These are phyloP conservation scores for Cotesia chilonis DNA, from an alignment of 1,140 invertebrate species.

Conservation along the genomic window DNA sequence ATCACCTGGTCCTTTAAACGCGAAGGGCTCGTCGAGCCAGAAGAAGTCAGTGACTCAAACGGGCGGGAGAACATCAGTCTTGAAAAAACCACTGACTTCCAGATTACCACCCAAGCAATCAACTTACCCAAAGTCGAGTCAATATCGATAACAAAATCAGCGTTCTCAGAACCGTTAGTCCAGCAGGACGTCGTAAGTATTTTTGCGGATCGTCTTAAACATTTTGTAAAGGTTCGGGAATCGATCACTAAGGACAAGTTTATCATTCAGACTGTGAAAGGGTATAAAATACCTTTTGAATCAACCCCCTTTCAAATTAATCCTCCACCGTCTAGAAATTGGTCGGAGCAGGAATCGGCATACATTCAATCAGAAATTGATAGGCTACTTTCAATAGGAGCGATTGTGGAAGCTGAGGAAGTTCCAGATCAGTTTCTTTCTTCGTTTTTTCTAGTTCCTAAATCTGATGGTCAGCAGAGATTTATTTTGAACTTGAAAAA, in stretches of 20 bases:
- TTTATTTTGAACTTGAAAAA: too few species aligned
- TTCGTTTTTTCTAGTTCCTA: background rate
- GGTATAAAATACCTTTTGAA: constrained; percentile 23
- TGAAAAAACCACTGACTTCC: constrained; percentile 9
- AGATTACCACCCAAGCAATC: constrained; percentile 22
- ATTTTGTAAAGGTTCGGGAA: constrained; percentile 28
- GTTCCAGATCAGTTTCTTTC: background rate
- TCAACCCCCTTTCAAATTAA: background rate
- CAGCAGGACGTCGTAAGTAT: constrained; percentile 17
- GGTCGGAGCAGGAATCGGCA: background rate
- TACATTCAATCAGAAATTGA: constrained; percentile 5
- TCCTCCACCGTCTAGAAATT: background rate
- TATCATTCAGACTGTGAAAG: constrained; percentile 25
- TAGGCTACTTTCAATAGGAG: background rate
- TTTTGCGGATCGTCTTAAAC: constrained; percentile 29
- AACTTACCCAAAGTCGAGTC: background rate
- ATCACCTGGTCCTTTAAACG: background rate
- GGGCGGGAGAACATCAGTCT: background rate
- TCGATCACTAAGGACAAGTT: constrained; percentile 21
- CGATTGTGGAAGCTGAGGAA: background rate
- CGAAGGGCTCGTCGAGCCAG: background rate
- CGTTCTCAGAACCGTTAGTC: constrained; percentile 14
- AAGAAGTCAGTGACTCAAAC: background rate
- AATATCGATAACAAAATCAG: background rate
- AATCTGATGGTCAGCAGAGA: background rate